Base-by-base conservation (phyloP, 1,140 invertebrate genomes). In the Caerostris darwini region DNA sequence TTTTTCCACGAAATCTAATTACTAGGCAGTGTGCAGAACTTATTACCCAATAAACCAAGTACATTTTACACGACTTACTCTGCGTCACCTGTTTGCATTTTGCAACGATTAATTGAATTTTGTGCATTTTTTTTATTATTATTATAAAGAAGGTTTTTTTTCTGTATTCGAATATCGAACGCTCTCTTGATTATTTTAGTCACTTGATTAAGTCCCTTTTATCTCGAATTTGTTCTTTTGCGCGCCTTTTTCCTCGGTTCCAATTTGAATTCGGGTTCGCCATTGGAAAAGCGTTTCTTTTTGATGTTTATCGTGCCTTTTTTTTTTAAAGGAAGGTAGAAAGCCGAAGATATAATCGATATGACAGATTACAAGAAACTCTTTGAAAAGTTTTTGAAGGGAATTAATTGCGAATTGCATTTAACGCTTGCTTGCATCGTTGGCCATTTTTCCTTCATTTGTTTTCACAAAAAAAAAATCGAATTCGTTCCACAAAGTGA, bases 31-130 rank as follows among this genome's bases (percentile, higher is more conserved):
- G 57, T 90, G 88, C 88, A 57, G 67, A 90, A 90, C 88, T 90
- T 90, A 90, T 71, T 90, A n/a, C n/a, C n/a, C n/a, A n/a, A 34
- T 34, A 34, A 34, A 34, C 34, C 34, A 34, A 34, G 34, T 34
- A 34, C 34, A 0, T 34, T 34, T 34, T 34, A 34, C 34, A 34
- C 2, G 34, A 34, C 34, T 34, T 34, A 34, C 34, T 34, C 58
- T 53, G 17, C 77, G 88, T 90, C 88, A 90, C 88, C 88, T 90
- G 88, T 90, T 90, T 71, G 88, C 53, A 57, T 34, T 58, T 90
- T 90, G 57, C 88, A 56, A 77, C 64, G 53, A 90, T 90, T 90
- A 90, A 90, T 90, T 90, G 61, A 90, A 90, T 90, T 34, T 90
- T 34, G 34, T 90, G 88, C 56, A 8, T 58, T 71, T 90, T 90